phyloP scores from a whole-genome alignment of 2,797 vertebrate genomes.

The Pantherophis alleghaniensis region DNA sequence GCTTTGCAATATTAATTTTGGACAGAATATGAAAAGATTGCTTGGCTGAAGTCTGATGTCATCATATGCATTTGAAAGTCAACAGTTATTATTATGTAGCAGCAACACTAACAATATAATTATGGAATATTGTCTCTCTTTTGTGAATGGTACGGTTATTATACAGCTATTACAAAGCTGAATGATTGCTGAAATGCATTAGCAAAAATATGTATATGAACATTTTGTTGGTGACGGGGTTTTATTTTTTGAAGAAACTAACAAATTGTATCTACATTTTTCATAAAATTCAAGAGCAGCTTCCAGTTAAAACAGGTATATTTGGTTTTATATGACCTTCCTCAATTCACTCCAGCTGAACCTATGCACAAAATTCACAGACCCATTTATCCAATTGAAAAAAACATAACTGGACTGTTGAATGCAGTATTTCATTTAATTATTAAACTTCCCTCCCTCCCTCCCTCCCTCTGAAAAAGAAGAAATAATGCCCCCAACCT shows the following conservation, averaged over 20 bases:
- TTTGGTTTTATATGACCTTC: not conserved
- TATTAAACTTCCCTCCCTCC: not conserved
- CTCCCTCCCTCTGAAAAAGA: not conserved
- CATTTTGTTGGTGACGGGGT: not conserved
- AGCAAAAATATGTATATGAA: not conserved
- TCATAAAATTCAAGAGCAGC: not conserved
- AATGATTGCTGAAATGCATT: not conserved
- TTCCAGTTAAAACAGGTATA: not conserved
- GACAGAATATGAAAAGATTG: constrained; percentile 29
- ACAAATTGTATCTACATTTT: not conserved
- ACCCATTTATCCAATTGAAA: not conserved
- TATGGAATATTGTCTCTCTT: not conserved
- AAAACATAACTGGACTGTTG: not conserved
- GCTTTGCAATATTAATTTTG: constrained; percentile 19
- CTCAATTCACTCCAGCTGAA: not conserved
- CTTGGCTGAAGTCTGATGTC: constrained; percentile 31
- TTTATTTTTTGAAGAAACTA: constrained; percentile 5
- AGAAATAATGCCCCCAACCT: not conserved
- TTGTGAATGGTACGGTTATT: not conserved
- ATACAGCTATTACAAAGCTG: not conserved
- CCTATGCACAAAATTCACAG: not conserved
- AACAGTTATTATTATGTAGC: not conserved
- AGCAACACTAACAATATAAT: not conserved
- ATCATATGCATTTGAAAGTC: constrained; percentile 52
- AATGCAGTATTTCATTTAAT: not conserved